A percentile compares a stretch with the other conserved stretches of the same genome.
Conservation (phyloP, 2,797 vertebrate genomes). For the Anniella stebbinsi region DNA sequence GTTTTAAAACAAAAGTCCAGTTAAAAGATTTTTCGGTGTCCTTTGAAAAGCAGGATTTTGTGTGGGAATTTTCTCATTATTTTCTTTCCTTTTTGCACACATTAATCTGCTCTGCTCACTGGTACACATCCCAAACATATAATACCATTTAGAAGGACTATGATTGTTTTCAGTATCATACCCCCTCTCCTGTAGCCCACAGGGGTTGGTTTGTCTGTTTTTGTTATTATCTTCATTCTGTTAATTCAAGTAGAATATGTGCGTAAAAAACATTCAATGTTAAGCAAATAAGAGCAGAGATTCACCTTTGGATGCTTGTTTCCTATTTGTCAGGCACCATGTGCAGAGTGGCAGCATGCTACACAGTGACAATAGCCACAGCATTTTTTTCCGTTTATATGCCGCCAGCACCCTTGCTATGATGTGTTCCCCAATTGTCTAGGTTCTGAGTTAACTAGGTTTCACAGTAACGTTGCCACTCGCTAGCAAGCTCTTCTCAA, state of each 20-base stretch:
- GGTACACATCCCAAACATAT: not conserved
- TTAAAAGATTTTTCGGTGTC: not conserved
- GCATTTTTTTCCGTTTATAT: not conserved
- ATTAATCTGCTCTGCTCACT: not conserved
- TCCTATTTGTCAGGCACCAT: not conserved
- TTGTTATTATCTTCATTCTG: constrained; percentile 1
- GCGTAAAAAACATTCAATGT: not conserved
- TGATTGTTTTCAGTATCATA: not conserved
- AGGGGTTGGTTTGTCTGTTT: not conserved
- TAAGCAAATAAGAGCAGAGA: not conserved
- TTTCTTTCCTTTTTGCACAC: not conserved
- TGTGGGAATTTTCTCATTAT: constrained; percentile 11
- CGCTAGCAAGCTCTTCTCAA: not conserved
- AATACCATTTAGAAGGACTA: not conserved
- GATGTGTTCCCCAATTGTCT: not conserved
- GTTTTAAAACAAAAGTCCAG: constrained; percentile 6
- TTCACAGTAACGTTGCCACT: not conserved
- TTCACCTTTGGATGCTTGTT: not conserved
- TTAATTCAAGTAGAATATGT: not conserved
- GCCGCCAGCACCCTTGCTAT: not conserved
- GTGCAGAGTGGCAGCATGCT: not conserved
- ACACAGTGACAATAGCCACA: not conserved
- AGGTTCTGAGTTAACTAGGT: not conserved
- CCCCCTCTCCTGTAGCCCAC: no score
- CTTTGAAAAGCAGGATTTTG: not conserved